A percentile compares a stretch with the other conserved stretches of the same genome.
phyloP scores from a whole-genome alignment of 2,797 vertebrate species.

The Melanitta fusca region DNA sequence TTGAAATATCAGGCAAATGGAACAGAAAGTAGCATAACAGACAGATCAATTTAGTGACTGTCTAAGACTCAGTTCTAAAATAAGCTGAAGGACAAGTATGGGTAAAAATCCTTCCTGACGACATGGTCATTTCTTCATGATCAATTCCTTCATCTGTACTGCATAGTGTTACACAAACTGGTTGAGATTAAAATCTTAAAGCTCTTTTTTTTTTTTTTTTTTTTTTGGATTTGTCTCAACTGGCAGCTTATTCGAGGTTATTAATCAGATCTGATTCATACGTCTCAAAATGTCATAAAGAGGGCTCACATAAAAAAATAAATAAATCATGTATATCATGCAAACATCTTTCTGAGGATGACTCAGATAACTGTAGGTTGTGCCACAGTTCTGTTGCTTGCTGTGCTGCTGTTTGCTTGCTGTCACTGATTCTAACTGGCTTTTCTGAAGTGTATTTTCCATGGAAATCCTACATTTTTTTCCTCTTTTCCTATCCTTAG shows the following conservation, averaged over 20 bases:
- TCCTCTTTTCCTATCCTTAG: background rate
- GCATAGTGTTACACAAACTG: background rate
- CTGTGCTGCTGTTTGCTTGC: background rate
- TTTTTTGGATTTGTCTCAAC: conserved; percentile 11
- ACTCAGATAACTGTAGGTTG: background rate
- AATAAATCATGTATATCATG: background rate
- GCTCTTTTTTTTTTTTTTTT: background rate
- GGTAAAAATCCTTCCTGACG: conserved; percentile 31
- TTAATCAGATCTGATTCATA: conserved; percentile 47
- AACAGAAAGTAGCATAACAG: conserved; percentile 7
- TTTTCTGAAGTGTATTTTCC: background rate
- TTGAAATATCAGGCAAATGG: background rate
- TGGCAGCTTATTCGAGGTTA: conserved; percentile 28
- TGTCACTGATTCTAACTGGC: background rate
- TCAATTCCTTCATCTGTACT: conserved; percentile 5
- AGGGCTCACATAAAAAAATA: background rate
- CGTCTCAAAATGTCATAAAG: conserved; percentile 16
- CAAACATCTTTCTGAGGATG: background rate
- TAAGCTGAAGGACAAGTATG: conserved; percentile 26
- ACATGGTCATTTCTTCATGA: background rate
- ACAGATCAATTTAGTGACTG: conserved; percentile 8
- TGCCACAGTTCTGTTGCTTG: background rate
- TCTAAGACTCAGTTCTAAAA: conserved; percentile 16
- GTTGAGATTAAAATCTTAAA: conserved; percentile 26
- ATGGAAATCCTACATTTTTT: background rate